These are phyloP conservation scores for Sipha maydis DNA, from an alignment of 2,888 invertebrate species.

Conservation along the genomic window DNA sequence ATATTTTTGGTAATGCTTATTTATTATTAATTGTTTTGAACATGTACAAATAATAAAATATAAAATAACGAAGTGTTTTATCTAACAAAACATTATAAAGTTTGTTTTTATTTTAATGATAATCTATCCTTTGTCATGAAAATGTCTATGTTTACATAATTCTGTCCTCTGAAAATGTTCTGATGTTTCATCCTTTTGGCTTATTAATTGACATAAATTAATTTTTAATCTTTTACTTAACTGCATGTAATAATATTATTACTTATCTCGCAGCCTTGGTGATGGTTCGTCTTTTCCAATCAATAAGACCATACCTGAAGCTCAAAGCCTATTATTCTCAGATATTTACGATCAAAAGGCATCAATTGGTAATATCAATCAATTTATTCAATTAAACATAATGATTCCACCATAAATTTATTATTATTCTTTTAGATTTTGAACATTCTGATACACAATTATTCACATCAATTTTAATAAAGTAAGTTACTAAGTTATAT, in stretches of 20 bases:
- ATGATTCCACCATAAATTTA: not conserved
- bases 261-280: slow-evolving; percentile 57
- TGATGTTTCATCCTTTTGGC: not conserved
- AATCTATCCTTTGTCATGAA: slow-evolving; percentile 2
- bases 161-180: not conserved
- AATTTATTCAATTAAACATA: not conserved
- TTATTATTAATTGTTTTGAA: slow-evolving; percentile 42
- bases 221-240: slow-evolving; percentile 15
- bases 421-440: slow-evolving; percentile 13
- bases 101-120: not conserved
- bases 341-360: slow-evolving; percentile 38
- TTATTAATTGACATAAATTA: slow-evolving; percentile 9
- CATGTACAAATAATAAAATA: slow-evolving; percentile 40
- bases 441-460: slow-evolving; percentile 25
- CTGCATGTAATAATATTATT: slow-evolving; percentile 52
- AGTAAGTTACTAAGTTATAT: slow-evolving; percentile 30
- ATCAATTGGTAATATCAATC: slow-evolving; percentile 48
- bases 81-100: slow-evolving; percentile 26
- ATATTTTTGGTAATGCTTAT: slow-evolving; percentile 56
- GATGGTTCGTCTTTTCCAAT: slow-evolving; percentile 56
- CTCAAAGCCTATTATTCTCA: slow-evolving; percentile 52
- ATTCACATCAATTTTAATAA: slow-evolving; percentile 31
- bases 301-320: slow-evolving; percentile 50
- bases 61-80: slow-evolving; percentile 41
- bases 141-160: not conserved